A percentile compares a stretch with the other conserved stretches of the same genome.
These are phyloP conservation scores for Acromyrmex charruanus DNA, from an alignment of 1,140 invertebrate species.

Conservation along the genomic window DNA sequence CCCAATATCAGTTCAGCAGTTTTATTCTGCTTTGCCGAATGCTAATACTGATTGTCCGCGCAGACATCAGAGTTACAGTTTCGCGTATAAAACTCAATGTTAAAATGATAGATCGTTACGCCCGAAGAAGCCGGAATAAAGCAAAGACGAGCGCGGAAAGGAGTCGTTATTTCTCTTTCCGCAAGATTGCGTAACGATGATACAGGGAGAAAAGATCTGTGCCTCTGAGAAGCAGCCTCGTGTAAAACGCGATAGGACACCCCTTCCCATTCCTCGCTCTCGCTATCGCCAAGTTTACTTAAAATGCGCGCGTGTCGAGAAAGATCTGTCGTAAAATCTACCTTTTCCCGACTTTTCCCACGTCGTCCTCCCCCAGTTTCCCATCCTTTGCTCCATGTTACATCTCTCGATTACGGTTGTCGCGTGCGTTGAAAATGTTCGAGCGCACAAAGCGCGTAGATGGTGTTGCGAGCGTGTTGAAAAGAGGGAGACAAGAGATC, in stretches of 20 bases:
- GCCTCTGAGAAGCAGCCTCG: conserved; percentile 51
- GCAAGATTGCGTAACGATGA: conserved; percentile 63
- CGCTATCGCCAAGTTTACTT: conserved; percentile 54
- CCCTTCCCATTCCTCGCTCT: background rate
- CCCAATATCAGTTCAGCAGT: background rate
- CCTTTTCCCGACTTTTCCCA: conserved; percentile 61
- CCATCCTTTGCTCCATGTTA: conserved; percentile 19
- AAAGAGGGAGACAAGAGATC: conserved; percentile 36
- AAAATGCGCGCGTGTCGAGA: conserved; percentile 68
- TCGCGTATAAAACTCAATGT: conserved; percentile 47
- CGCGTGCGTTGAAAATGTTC: conserved; percentile 67
- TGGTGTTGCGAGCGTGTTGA: conserved; percentile 21
- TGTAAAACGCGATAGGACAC: conserved; percentile 70
- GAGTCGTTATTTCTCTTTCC: conserved; percentile 63
- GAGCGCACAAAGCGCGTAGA: conserved; percentile 57
- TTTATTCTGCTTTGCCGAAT: conserved; percentile 14
- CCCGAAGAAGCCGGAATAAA: conserved; percentile 40
- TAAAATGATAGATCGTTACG: conserved; percentile 59
- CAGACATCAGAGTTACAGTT: conserved; percentile 6
- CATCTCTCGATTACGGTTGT: conserved; percentile 68
- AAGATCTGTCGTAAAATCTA: conserved; percentile 68
- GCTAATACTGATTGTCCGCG: conserved; percentile 29
- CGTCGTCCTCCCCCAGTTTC: conserved; percentile 13
- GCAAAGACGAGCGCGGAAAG: conserved; percentile 52
- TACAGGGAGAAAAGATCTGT: conserved; percentile 43